Evolutionary conservation across 2,888 invertebrate species (phyloP).

Genomic region (Drosophila cognata): DNA sequence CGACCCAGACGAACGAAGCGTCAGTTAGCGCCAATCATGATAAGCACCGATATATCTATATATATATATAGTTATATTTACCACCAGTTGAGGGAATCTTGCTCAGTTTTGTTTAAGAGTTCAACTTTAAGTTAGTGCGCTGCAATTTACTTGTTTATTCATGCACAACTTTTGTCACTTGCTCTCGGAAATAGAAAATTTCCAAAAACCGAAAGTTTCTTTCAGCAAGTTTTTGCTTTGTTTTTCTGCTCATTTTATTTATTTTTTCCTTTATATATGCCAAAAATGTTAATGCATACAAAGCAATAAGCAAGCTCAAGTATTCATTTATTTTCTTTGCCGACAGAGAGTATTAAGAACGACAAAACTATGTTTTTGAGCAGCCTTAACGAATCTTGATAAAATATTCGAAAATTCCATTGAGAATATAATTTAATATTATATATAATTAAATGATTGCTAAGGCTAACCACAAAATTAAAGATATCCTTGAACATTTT

Average conservation of each 20-base stretch:
- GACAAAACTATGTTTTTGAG: slow-evolving; percentile 23
- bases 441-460: too few relatives aligned
- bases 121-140: slow-evolving; percentile 16
- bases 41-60: slow-evolving; percentile 25
- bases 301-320: neutral
- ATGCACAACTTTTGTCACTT: slow-evolving; percentile 37
- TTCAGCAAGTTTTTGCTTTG: slow-evolving; percentile 15
- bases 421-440: neutral
- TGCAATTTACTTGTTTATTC: slow-evolving; percentile 30
- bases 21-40: slow-evolving; percentile 53
- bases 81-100: slow-evolving; percentile 1
- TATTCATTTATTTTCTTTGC: slow-evolving; percentile 16
- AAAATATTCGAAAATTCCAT: neutral
- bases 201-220: slow-evolving; percentile 50
- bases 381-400: neutral
- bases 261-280: slow-evolving; percentile 2
- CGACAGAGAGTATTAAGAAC: neutral
- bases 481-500: neutral
- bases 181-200: slow-evolving; percentile 38
- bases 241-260: neutral
- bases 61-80: neutral
- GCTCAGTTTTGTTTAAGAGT: slow-evolving; percentile 19
- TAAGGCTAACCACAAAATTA: too few relatives aligned
- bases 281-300: slow-evolving; percentile 14
- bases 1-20: slow-evolving; percentile 51